Evolutionary conservation across 2,888 invertebrate genomes (phyloP).

Genomic region (Leucoma salicis): DNA sequence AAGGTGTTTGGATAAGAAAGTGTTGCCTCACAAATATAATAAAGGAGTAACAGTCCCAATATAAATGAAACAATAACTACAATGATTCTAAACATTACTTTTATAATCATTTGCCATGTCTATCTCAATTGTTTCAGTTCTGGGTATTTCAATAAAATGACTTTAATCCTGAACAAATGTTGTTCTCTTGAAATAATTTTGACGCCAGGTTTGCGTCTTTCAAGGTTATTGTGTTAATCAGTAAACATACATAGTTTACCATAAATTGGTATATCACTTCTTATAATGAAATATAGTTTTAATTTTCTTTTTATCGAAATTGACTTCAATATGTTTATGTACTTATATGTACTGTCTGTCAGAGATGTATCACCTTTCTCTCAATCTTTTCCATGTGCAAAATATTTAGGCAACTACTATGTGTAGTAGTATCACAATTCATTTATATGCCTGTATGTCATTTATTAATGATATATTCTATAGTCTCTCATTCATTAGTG

Average conservation of each 20-base stretch:
- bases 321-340: constrained; percentile 5
- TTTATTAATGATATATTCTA: constrained; percentile 12
- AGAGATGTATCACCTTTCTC: constrained; percentile 16
- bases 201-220: constrained; percentile 21
- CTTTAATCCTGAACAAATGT: constrained; percentile 25
- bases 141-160: constrained; percentile 24
- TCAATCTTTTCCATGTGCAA: constrained; percentile 21
- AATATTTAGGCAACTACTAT: constrained; percentile 13
- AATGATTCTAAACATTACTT: constrained; percentile 26
- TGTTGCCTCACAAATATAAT: constrained; percentile 22
- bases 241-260: constrained; percentile 26
- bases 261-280: constrained; percentile 22
- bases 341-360: constrained; percentile 13
- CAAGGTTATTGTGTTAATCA: constrained; percentile 19
- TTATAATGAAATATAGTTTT: constrained; percentile 17
- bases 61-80: constrained; percentile 19
- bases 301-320: constrained; percentile 21
- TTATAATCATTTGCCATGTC: constrained; percentile 24
- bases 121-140: constrained; percentile 22
- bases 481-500: constrained; percentile 20
- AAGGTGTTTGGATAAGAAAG: constrained; percentile 17
- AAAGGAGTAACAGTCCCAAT: constrained; percentile 22
- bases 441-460: constrained; percentile 16
- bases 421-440: constrained; percentile 18
- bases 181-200: too few species aligned